A percentile compares a stretch with the other conserved stretches of the same genome.
Conservation (phyloP, 2,797 vertebrate genomes). For the Fundulus diaphanus region DNA sequence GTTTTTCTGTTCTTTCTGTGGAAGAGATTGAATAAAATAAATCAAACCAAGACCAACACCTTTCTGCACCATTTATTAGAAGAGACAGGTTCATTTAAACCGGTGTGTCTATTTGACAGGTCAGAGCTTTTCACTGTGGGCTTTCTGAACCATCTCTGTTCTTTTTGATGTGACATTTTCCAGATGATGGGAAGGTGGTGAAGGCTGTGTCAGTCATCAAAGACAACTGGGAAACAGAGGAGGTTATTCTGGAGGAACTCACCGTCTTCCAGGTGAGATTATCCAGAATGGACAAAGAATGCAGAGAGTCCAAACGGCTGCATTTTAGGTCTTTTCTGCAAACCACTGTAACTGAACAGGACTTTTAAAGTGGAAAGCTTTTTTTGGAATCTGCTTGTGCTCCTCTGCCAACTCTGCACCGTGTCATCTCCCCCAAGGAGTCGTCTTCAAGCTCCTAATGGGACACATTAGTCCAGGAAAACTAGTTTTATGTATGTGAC, state of each 20-base stretch:
- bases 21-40: background rate
- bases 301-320: too few species aligned
- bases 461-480: constrained; percentile 54
- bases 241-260: constrained; percentile 84
- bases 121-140: background rate
- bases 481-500: constrained; percentile 31
- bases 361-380: constrained; percentile 31
- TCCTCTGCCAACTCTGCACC: constrained; percentile 22
- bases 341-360: background rate
- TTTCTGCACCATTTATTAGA: background rate
- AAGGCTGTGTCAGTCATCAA: constrained; percentile 77
- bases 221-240: constrained; percentile 64
- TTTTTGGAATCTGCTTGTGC: constrained; percentile 1
- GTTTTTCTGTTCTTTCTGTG: too few species aligned
- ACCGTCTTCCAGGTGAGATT: constrained; percentile 78
- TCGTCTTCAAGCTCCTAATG: constrained; percentile 2
- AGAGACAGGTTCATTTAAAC: background rate
- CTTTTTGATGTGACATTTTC: background rate
- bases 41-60: background rate
- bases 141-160: background rate
- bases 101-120: background rate
- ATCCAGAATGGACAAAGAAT: background rate
- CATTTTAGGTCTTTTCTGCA: background rate
- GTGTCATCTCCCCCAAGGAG: constrained; percentile 12
- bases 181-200: constrained; percentile 84